Conservation (phyloP, 1,140 invertebrate genomes). For the Zophobas morio region DNA sequence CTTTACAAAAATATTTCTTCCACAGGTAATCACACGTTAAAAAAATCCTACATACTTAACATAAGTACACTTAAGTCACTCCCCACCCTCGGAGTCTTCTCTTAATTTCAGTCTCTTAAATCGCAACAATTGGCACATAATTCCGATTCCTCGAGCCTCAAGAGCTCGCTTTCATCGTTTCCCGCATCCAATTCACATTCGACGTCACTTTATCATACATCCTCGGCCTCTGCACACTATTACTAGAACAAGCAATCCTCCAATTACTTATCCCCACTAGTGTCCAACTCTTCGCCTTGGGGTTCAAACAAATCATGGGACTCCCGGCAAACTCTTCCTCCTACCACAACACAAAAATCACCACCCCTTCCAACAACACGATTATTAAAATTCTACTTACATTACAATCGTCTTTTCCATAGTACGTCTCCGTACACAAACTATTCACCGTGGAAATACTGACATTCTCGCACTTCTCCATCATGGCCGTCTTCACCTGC, state of each 20-base stretch:
- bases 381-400: constrained; percentile 70
- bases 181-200: constrained; percentile 85
- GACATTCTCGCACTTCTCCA: constrained; percentile 87
- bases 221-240: constrained; percentile 81
- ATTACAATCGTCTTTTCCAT: constrained; percentile 84
- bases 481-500: constrained; percentile 79
- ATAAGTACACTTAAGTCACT: neutral
- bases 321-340: constrained; percentile 90
- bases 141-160: neutral
- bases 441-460: constrained; percentile 87
- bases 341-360: constrained; percentile 67
- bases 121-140: constrained; percentile 25
- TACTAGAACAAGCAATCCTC: constrained; percentile 83
- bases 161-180: constrained; percentile 71
- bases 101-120: constrained; percentile 14
- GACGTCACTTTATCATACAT: constrained; percentile 87
- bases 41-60: neutral
- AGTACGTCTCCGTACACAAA: constrained; percentile 85
- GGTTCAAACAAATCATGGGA: constrained; percentile 82
- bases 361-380: neutral
- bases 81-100: too few species aligned
- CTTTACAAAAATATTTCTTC: too few species aligned
- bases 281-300: constrained; percentile 78
- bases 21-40: neutral
- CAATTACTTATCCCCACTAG: constrained; percentile 83